phyloP scores from a whole-genome alignment of 2,888 invertebrate genomes.

The Spatulosminthurus flaviceps region DNA sequence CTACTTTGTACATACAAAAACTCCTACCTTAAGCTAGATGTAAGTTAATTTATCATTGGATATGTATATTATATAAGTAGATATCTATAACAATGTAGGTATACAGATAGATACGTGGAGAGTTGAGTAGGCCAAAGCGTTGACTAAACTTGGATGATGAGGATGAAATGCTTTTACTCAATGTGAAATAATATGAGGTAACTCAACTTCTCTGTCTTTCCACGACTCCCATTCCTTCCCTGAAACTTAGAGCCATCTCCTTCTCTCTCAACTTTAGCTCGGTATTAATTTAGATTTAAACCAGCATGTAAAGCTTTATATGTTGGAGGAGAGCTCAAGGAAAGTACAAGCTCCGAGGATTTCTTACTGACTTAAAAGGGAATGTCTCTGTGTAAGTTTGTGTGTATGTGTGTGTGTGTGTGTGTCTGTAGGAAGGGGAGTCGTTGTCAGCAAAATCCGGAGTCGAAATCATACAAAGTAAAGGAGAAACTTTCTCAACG shows the following conservation, averaged over 20 bases:
- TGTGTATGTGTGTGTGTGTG: too few species aligned
- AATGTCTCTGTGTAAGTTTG: too few species aligned
- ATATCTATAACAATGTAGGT: too few species aligned
- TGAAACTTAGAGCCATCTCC: neutral
- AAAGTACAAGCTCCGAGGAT: neutral
- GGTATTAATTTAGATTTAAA: constrained; percentile 12
- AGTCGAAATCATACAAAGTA: neutral
- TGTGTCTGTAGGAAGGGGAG: neutral
- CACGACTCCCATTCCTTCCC: neutral
- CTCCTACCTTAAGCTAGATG: too few species aligned
- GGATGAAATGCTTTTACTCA: constrained; percentile 16
- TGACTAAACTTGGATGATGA: constrained; percentile 19
- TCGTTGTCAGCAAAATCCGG: neutral
- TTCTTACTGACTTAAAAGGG: neutral
- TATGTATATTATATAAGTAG: too few species aligned
- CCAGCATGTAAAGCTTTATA: neutral
- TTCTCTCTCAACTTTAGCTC: neutral
- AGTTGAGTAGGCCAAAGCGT: neutral
- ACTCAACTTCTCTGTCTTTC: constrained; percentile 4
- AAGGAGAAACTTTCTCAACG: neutral
- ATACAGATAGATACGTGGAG: neutral
- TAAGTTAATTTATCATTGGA: too few species aligned
- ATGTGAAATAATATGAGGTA: constrained; percentile 10
- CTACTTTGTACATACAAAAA: too few species aligned
- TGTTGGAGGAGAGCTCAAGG: neutral